Evolutionary conservation across 37 sponge, comb jelly and placozoan genomes (phyloP), one percentile per base, ranked within the genome.

Genomic region (Ianthella basta): DNA sequence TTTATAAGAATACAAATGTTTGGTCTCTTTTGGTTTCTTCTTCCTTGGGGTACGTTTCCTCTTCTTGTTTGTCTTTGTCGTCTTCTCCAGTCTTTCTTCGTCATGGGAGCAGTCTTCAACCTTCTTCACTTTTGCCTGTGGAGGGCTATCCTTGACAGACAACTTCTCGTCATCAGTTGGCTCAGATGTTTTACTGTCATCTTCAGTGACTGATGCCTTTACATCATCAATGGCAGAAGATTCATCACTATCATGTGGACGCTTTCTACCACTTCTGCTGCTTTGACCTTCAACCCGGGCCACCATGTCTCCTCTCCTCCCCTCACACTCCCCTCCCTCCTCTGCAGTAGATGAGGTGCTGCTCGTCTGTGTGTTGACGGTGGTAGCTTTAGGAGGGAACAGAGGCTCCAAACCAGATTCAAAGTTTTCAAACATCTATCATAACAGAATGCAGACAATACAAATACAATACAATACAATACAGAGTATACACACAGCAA

Each of bases 391-490:
- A 20, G 66, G 23, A 21, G 66, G 66, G 66, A 29, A 16, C 8
- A 64, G 66, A 64, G 66, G 66, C 23, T 64, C 66, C 23, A 64
- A 64, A 16, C 66, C 66, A 21, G 66, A 64, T 8, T 64, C 66
- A 64, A 64, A 64, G 66, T 64, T 64, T 24, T 64, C 66, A 64
- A 64, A 64, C 66, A 64, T 8, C 66, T 64, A 8, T 16, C 23
- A 64, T 30, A 64, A 16, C 66, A 64, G 18, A 56, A 19, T 19
- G 16, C 15, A 56, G 18, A 19, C 16, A 56, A 56, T 56, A 56
- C 18, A 56, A 15, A 56, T 56, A 56, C 18, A 56, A 18, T 56
- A 56, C 59, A 56, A 56, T 18, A 56, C 15, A 15, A 15, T 56
- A 19, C 16, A 56, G 59, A 56, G 16, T 19, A 56, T 56, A 30